Evolutionary conservation across 2,113 vertebrate species (phyloP).

Genomic region (Oxyura jamaicensis): DNA sequence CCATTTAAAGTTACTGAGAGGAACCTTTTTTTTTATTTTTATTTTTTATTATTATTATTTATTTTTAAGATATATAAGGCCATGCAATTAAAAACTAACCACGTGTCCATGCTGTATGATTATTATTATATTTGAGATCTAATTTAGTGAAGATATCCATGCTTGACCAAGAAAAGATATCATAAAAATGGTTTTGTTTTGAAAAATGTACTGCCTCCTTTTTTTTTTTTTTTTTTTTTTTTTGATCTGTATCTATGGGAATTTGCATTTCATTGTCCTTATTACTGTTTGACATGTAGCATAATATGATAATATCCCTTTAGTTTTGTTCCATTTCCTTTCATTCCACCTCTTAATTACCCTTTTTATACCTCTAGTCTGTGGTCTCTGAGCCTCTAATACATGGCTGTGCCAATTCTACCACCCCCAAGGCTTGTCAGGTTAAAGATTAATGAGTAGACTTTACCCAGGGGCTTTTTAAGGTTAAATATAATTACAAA

Average conservation of each 20-base stretch:
- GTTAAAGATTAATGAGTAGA: constrained; percentile 84
- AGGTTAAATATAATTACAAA: constrained; percentile 85
- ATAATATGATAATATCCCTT: constrained; percentile 66
- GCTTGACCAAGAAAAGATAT: background rate
- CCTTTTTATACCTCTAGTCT: constrained; percentile 72
- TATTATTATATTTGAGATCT: constrained; percentile 2
- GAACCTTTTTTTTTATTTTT: background rate
- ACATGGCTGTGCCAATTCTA: constrained; percentile 70
- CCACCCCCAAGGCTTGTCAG: constrained; percentile 75
- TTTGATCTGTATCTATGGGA: constrained; percentile 43
- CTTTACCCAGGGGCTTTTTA: constrained; percentile 80
- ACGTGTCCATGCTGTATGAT: background rate
- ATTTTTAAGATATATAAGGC: background rate
- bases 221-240: constrained; percentile 63
- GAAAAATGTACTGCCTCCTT: constrained; percentile 19
- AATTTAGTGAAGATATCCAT: constrained; percentile 5
- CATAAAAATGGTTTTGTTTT: constrained; percentile 53
- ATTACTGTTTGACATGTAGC: constrained; percentile 51
- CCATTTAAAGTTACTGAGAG: background rate
- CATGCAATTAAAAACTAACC: background rate
- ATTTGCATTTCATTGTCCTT: constrained; percentile 65
- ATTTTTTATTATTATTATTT: too few relatives aligned
- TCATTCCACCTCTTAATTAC: constrained; percentile 72
- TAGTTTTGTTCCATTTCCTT: constrained; percentile 73
- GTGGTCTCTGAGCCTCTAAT: constrained; percentile 67